Base-by-base conservation (phyloP, 2,888 invertebrate species). In the Synergus laeviventris region DNA sequence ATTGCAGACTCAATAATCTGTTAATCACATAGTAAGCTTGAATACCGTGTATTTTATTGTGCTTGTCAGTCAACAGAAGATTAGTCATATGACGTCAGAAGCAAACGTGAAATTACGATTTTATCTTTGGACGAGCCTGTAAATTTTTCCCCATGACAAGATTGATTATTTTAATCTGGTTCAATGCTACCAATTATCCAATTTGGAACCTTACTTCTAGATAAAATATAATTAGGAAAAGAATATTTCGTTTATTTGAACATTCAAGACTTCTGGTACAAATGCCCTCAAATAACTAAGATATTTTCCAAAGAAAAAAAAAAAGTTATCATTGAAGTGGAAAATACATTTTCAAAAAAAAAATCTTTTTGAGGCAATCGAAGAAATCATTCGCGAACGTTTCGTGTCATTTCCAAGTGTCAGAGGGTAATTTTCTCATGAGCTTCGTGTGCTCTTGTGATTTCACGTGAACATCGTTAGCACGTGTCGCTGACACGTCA, bases 111-210 rank as follows among this genome's bases (percentile, higher is more conserved):
- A 66, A 49, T 49, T 31, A 66, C 66, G n/a, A 66, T 66, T 66
- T 49, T 66, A 66, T 66, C 66, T n/a, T 49, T 66, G 66, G n/a
- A 45, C 66, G 31, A 66, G 66, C 66, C 66, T 66, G 66, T 16
- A 49, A 66, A 66, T 66, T 66, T 64, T 66, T 64, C 31, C 24
- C 66, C 66, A 66, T 45, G 66, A 45, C 45, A 45, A 45, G 45
- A 66, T 66, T 66, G 31, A n/a, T 45, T 66, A 31, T 49, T 16
- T 49, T 66, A 66, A 66, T 66, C 45, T 66, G 11, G 7, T 2
- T 24, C 16, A 21, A 21, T 21, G 9, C 8, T 24, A 64, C 42
- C 64, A 42, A n/a, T 18, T 5, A 64, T 64, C 39, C 39, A 18
- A 42, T 64, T 24, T 31, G 31, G 31, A 5, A 31, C 7, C 4